phyloP scores from a whole-genome alignment of 2,797 vertebrate genomes.

The Hippoglossus hippoglossus region DNA sequence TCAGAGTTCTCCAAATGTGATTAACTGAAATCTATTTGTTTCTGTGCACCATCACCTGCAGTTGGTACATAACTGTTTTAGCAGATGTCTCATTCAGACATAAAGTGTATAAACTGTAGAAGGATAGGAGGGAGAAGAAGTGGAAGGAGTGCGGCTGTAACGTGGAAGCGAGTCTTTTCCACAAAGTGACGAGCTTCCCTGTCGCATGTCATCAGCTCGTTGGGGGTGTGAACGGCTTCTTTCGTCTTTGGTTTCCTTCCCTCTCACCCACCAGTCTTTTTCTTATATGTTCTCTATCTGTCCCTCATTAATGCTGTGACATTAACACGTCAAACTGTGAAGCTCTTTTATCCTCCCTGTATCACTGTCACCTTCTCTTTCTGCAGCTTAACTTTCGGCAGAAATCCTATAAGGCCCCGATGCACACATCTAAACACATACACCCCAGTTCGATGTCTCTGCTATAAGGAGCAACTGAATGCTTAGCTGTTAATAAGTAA shows the following conservation, averaged over 20 bases:
- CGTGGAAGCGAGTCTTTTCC: background rate
- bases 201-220: conserved; percentile 12
- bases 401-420: background rate
- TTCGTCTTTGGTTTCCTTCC: conserved; percentile 21
- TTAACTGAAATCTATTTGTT: background rate
- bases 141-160: background rate
- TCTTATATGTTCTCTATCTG: conserved; percentile 2
- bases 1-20: background rate
- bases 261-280: background rate
- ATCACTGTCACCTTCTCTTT: background rate
- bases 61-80: background rate
- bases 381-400: background rate
- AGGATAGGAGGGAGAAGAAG: background rate
- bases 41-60: background rate
- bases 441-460: too few relatives aligned
- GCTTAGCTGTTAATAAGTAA: too few relatives aligned
- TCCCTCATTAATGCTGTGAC: conserved; percentile 31
- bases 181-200: background rate
- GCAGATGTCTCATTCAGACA: background rate
- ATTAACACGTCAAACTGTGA: conserved; percentile 45
- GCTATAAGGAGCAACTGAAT: too few relatives aligned
- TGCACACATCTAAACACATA: conserved; percentile 1
- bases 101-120: background rate
- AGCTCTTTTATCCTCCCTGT: conserved; percentile 15
- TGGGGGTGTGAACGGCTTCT: conserved; percentile 30